Base-by-base conservation (phyloP, 2,113 vertebrate species). In the Tragelaphus strepsiceros region DNA sequence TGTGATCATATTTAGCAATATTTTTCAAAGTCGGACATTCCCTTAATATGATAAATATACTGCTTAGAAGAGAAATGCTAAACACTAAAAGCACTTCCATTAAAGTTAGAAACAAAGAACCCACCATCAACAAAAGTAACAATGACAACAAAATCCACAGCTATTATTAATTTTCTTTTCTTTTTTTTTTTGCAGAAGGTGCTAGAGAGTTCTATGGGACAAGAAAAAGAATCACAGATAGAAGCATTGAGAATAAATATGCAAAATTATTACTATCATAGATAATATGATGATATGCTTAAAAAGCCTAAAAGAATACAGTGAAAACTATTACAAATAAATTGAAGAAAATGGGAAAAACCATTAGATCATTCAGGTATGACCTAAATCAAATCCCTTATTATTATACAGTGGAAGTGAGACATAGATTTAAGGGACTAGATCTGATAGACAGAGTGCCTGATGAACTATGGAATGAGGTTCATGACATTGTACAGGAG, bases 241-340 rank as follows among this genome's bases (percentile, higher is more conserved):
- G 32, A 82, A 86, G 78, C 22, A 51, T 16, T 58, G 46, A 49
- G 19, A 88, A 88, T 64, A 51, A 94, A 61, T 83, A 61, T 51
- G 16, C 67, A 90, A 91, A 88, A 67, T 67, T 43, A 56, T 62
- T 51, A 53, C 24, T 53, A n/a, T 28, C 91, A 2, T 11, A 58
- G 61, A 67, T 61, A 85, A 77, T 91, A 39, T 88, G 24, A 84
- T 81, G 43, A 13, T 35, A 35, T 93, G 32, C 4, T 51, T 86
- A 56, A 39, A 43, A 95, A 91, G 35, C 19, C 54, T 81, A 88
- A 22, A 9, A 96, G 14, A 91, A 59, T 24, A 88, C 96, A 96
- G 2, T 67, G 58, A 94, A 92, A 95, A 77, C 43, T 28, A 67
- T 49, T 92, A 78, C 39, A 95, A 97, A 84, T 95, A 84, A 94